These are phyloP conservation scores for Lasioglossum baleicum DNA, from an alignment of 1,140 invertebrate species.

Conservation along the genomic window DNA sequence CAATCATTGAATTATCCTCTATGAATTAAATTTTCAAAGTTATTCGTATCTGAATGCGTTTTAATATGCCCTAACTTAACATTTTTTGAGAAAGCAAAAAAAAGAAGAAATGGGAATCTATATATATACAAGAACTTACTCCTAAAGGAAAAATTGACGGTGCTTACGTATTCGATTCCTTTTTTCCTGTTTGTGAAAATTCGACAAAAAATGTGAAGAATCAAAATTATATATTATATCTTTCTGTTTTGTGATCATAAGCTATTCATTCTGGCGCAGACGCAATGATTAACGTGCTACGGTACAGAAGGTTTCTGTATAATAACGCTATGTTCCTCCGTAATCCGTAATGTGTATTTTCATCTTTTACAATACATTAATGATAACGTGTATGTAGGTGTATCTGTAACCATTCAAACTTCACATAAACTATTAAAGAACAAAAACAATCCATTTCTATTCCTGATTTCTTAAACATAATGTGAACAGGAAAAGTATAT, in stretches of 20 bases:
- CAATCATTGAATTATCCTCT: too few species aligned
- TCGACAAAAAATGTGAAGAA: not conserved
- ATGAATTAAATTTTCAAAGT: too few species aligned
- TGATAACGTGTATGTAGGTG: not conserved
- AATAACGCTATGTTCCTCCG: not conserved
- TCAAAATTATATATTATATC: not conserved
- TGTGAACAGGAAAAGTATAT: too few species aligned
- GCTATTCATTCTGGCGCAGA: constrained; percentile 1
- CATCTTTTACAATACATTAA: not conserved
- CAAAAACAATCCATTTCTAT: too few species aligned
- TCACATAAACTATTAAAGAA: not conserved
- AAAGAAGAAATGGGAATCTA: too few species aligned
- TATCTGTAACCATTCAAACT: not conserved
- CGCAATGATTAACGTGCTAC: not conserved
- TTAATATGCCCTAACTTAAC: too few species aligned
- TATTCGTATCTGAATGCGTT: too few species aligned
- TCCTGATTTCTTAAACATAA: too few species aligned
- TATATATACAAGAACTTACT: not conserved
- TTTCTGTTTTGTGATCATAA: constrained; percentile 16
- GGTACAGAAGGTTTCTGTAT: not conserved
- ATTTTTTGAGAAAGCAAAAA: too few species aligned
- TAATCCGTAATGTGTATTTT: not conserved
- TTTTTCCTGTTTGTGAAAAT: not conserved
- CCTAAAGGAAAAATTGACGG: not conserved
- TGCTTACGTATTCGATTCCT: not conserved